A percentile compares a stretch with the other conserved stretches of the same genome.
Evolutionary conservation across 2,888 invertebrate species (phyloP).

Genomic region (Shargacucullia verbasci): DNA sequence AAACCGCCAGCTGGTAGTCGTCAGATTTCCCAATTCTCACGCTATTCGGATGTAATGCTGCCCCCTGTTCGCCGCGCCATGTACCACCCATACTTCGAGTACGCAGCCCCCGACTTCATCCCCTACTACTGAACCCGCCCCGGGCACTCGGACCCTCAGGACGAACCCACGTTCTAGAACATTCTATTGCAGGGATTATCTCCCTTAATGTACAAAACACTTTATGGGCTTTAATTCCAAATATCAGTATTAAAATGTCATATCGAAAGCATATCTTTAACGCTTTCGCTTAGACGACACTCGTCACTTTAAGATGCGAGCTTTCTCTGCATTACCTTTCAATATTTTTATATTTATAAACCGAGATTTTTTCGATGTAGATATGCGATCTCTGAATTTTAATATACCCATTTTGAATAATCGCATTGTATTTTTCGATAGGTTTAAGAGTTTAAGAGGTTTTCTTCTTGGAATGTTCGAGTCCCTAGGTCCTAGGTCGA

Average conservation of each 20-base stretch:
- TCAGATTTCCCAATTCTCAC: conserved; percentile 84
- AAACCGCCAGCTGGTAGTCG: conserved; percentile 82
- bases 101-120: conserved; percentile 75
- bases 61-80: conserved; percentile 78
- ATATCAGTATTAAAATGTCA: conserved; percentile 76
- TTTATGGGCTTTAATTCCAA: conserved; percentile 71
- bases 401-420: conserved; percentile 75
- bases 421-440: conserved; percentile 84
- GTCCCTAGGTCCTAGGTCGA: conserved; percentile 45
- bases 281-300: conserved; percentile 76
- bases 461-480: conserved; percentile 60
- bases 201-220: conserved; percentile 75
- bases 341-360: conserved; percentile 80
- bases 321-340: conserved; percentile 74
- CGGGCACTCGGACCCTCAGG: conserved; percentile 57
- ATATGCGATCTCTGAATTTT: conserved; percentile 73
- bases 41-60: conserved; percentile 84
- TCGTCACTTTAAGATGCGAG: conserved; percentile 70
- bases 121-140: conserved; percentile 78
- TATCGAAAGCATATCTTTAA: conserved; percentile 85
- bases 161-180: conserved; percentile 62
- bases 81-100: conserved; percentile 79
- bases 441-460: conserved; percentile 73
- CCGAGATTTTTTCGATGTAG: conserved; percentile 76
- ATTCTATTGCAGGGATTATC: conserved; percentile 57